Percentiles rank a stretch among this genome's conserved stretches.
Conservation (phyloP, 2,113 vertebrate genomes). For the Lepisosteus osseus region DNA sequence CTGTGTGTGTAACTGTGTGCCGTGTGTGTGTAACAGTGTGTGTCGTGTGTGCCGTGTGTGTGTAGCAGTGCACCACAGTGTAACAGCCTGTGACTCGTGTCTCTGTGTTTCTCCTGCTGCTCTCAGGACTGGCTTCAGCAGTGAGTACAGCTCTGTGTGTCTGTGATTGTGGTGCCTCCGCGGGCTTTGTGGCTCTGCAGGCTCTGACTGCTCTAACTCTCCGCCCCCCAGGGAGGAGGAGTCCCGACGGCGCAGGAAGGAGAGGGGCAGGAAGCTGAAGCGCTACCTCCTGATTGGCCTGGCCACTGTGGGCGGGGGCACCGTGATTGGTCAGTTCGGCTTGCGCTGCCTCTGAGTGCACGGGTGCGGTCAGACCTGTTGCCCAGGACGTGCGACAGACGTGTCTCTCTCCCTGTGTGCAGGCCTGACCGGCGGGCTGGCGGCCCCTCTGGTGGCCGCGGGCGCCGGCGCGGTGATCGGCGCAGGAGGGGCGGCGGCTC, state of each 20-base stretch:
- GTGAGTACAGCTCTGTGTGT: constrained; percentile 27
- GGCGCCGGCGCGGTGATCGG: constrained; percentile 84
- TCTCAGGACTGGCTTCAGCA: constrained; percentile 44
- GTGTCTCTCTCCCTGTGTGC: constrained; percentile 5
- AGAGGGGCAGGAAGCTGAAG: constrained; percentile 76
- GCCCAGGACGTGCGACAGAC: too few species aligned
- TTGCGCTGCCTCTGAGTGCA: not conserved
- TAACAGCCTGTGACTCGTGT: constrained; percentile 16
- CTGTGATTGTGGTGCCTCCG: not conserved
- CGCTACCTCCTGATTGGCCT: constrained; percentile 90
- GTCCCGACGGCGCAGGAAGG: constrained; percentile 72
- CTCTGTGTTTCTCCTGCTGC: constrained; percentile 22
- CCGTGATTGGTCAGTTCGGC: constrained; percentile 78
- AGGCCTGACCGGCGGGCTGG: constrained; percentile 94
- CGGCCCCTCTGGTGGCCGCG: constrained; percentile 86
- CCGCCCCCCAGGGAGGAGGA: constrained; percentile 68
- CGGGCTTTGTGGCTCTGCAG: too few species aligned
- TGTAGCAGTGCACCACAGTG: not conserved
- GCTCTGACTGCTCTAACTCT: not conserved
- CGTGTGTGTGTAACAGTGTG: not conserved
- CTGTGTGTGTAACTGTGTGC: not conserved
- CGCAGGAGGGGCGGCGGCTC: constrained; percentile 83
- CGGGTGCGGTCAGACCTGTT: too few species aligned
- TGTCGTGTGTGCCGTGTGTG: not conserved
- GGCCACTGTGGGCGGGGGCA: constrained; percentile 87